Base-by-base conservation (phyloP, 2,113 vertebrate species). In the Steatornis caripensis region DNA sequence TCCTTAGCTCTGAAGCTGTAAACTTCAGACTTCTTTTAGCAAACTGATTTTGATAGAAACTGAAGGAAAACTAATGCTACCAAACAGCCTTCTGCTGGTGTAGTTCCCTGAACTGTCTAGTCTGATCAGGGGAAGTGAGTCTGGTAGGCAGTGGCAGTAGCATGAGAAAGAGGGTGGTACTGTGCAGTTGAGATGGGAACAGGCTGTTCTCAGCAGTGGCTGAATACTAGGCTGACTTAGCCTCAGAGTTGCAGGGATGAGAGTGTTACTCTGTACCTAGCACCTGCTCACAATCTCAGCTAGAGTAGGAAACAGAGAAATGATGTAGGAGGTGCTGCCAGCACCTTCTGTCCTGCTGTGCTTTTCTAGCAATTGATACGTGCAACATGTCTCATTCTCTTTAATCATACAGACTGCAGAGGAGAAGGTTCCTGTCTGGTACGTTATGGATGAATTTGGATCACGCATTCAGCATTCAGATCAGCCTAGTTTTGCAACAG, bases 361-460 rank as follows among this genome's bases (percentile, higher is more conserved):
- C 64, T 76, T 55, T 92, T 41, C 17, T 61, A 30, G 37, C 26
- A 48, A 13, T 32, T 17, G 6, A 0, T 57, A 12, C 3, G 11
- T 68, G 66, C 1, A 3, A 72, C 24, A 9, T 91, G 27, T 79
- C 48, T 61, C 24, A 3, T 65, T 78, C 9, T 90, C 43, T 82
- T 81, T 49, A 27, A 69, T 65, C 4, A 0, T 22, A 2, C 95
- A 99, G 98, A 98, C 98, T 6, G 98, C 98, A 1, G 98, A 99
- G 78, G 99, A 99, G 84, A 99, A 99, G 87, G 98, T 99, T 48
- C 99, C 99, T 0, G 99, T 99, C 66, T 99, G 99, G 99, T 99
- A 99, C 94, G 95, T 99, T 92, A 99, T 99, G 99, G 99, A 99
- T 60, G 99, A 99, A 94, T 99, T 99, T 79, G 99, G 99, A 78